A percentile compares a stretch with the other conserved stretches of the same genome.
Conservation (phyloP, 1,140 invertebrate species). For the Cecropterus lyciades region DNA sequence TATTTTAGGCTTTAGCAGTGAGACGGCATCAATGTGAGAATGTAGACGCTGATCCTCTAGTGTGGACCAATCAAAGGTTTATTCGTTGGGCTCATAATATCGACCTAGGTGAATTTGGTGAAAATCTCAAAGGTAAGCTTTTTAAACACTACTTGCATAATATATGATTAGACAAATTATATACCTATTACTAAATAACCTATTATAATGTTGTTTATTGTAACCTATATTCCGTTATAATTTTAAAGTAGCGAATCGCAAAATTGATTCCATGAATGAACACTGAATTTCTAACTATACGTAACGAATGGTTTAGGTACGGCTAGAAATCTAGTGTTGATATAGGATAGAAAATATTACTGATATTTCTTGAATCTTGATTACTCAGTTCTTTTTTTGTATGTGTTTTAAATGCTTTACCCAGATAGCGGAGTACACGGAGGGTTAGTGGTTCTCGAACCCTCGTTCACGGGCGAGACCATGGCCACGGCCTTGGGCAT, state of each 20-base stretch:
- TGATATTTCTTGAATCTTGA: no score
- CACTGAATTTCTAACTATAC: no score
- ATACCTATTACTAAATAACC: no score
- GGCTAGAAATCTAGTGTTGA: no score
- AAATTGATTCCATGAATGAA: no score
- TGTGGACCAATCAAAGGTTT: slow-evolving; percentile 97
- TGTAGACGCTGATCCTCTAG: slow-evolving; percentile 94
- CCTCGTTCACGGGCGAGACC: slow-evolving; percentile 96
- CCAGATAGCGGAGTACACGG: slow-evolving; percentile 96
- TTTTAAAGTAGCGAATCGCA: no score
- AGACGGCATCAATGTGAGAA: slow-evolving; percentile 94
- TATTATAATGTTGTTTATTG: no score
- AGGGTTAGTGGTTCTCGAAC: slow-evolving; percentile 95
- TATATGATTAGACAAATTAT: no score
- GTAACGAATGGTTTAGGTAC: no score
- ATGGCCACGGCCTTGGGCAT: slow-evolving; percentile 97
- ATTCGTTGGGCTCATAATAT: slow-evolving; percentile 96
- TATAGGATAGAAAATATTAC: no score
- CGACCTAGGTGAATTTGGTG: slow-evolving; percentile 96
- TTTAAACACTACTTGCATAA: no score
- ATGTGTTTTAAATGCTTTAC: background rate
- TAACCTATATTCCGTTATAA: no score
- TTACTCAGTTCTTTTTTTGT: background rate
- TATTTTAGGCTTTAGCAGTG: slow-evolving; percentile 91
- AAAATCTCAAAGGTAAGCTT: slow-evolving; percentile 93